phyloP scores from a whole-genome alignment of 2,113 vertebrate species.

The Myiozetetes cayanensis region DNA sequence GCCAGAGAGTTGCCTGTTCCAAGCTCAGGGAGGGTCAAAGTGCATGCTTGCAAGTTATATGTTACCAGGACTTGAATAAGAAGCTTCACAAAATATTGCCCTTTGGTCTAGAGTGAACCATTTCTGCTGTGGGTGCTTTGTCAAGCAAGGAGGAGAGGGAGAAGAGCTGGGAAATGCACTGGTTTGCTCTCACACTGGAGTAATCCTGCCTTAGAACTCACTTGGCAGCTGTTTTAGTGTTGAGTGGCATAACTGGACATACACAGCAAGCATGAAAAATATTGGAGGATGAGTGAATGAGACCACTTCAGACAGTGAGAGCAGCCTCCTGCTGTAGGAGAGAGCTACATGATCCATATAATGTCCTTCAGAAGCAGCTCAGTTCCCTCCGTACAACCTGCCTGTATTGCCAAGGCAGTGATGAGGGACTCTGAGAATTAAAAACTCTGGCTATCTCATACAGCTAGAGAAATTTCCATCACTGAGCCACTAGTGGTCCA shows the following conservation, averaged over 20 bases:
- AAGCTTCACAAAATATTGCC: conserved; percentile 12
- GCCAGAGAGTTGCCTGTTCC: not conserved
- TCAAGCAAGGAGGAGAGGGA: not conserved
- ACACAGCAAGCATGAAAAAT: not conserved
- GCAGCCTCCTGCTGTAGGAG: not conserved
- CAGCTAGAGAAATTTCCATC: not conserved
- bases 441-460: not conserved
- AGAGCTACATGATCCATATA: not conserved
- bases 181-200: not conserved
- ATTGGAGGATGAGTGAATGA: not conserved
- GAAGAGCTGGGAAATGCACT: not conserved
- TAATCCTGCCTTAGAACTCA: not conserved
- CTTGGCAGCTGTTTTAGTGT: not conserved
- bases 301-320: not conserved
- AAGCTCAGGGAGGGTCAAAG: not conserved
- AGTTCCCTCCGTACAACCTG: not conserved
- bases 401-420: not conserved
- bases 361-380: not conserved
- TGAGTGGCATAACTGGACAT: not conserved
- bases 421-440: not conserved
- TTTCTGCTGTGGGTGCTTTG: not conserved
- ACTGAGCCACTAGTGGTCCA: not conserved
- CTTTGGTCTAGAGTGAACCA: not conserved
- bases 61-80: not conserved
- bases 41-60: not conserved